These are phyloP conservation scores for Lithophane socia DNA, from an alignment of 2,888 invertebrate genomes.

Conservation along the genomic window DNA sequence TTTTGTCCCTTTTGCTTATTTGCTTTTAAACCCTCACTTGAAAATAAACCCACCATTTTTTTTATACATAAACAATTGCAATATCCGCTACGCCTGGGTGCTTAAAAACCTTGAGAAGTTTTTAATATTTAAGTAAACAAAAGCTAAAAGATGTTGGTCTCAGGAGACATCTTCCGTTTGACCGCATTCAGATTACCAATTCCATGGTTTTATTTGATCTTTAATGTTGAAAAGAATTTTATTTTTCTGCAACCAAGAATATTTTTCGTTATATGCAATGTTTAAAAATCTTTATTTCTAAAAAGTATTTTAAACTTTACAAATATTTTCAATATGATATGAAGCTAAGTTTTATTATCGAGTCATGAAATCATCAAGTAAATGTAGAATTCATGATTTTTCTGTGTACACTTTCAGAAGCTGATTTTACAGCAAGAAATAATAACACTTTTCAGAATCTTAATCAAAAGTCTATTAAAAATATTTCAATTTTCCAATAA, in stretches of 20 bases:
- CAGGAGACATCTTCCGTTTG: conserved; percentile 35
- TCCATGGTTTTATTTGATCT: conserved; percentile 33
- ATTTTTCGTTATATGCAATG: not conserved
- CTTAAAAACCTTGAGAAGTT: not conserved
- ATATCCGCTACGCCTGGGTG: not conserved
- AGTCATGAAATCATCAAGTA: not conserved
- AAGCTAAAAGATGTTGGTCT: conserved; percentile 23
- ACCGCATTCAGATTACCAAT: conserved; percentile 40
- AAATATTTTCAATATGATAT: not conserved
- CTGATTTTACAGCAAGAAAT: not conserved
- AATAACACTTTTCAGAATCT: not conserved
- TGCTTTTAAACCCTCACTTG: too few relatives aligned
- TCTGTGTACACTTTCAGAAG: not conserved
- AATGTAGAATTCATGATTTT: not conserved
- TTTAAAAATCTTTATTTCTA: not conserved
- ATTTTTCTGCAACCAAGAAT: conserved; percentile 5
- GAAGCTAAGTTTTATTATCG: not conserved
- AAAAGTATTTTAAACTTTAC: not conserved
- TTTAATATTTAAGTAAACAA: conserved; percentile 11
- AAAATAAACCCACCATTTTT: too few relatives aligned
- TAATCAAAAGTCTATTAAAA: conserved; percentile 36
- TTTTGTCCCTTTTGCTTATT: too few relatives aligned
- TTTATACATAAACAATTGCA: not conserved
- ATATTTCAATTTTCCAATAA: conserved; percentile 31
- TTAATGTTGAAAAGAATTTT: conserved; percentile 12